phyloP scores from a whole-genome alignment of 2,888 invertebrate genomes.

The Cybosia mesomella region DNA sequence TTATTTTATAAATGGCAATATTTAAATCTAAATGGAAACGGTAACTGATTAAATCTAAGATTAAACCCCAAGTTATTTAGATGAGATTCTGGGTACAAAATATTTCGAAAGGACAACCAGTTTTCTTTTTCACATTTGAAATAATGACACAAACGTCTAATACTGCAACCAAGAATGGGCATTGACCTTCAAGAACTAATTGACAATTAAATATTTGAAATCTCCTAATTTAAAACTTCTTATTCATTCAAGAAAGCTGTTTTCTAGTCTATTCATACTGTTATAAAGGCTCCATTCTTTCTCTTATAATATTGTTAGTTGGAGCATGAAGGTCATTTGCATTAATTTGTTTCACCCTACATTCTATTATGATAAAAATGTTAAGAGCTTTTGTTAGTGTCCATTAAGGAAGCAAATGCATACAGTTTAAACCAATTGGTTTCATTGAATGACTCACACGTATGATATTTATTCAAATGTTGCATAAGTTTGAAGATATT shows the following conservation, averaged over 20 bases:
- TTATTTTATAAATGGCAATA: too few relatives aligned
- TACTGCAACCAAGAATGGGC: too few relatives aligned
- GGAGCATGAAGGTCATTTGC: constrained; percentile 13
- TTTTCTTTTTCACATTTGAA: too few relatives aligned
- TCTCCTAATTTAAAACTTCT: not conserved
- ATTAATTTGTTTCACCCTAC: constrained; percentile 6
- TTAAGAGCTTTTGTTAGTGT: not conserved
- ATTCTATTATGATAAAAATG: not conserved
- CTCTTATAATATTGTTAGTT: not conserved
- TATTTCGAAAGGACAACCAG: too few relatives aligned
- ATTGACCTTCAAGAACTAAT: too few relatives aligned
- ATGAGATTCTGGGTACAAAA: too few relatives aligned
- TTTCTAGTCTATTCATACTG: not conserved
- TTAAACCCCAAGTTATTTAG: too few relatives aligned
- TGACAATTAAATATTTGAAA: too few relatives aligned
- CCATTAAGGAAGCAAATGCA: not conserved
- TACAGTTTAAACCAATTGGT: constrained; percentile 7
- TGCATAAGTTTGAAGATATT: not conserved
- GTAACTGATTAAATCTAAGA: too few relatives aligned
- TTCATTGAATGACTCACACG: constrained; percentile 9
- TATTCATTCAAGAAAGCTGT: not conserved
- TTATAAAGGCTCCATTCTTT: not conserved
- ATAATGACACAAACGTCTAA: too few relatives aligned
- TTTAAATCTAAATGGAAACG: too few relatives aligned
- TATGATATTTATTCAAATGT: constrained; percentile 1